These are phyloP conservation scores for Atta cephalotes DNA, from an alignment of 1,140 invertebrate species.

Conservation along the genomic window DNA sequence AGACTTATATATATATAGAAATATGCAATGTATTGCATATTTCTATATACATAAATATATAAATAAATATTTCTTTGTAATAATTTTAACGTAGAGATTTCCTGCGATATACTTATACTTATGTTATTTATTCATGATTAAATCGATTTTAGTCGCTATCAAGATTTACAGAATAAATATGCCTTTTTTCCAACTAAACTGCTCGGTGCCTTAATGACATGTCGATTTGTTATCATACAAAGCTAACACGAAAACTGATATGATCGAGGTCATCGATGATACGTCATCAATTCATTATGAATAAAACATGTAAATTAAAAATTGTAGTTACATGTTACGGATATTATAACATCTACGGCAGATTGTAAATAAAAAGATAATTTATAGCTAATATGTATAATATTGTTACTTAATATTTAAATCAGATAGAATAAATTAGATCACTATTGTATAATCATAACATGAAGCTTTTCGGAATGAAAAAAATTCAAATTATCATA, in stretches of 20 bases:
- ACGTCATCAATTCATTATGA: background rate
- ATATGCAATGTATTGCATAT: slow-evolving; percentile 1
- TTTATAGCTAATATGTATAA: background rate
- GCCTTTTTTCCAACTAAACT: background rate
- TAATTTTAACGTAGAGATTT: background rate
- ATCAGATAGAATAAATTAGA: background rate
- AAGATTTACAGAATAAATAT: slow-evolving; percentile 26
- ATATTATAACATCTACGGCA: background rate
- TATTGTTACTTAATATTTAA: background rate
- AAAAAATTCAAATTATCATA: background rate
- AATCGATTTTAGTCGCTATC: slow-evolving; percentile 23
- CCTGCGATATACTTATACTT: background rate
- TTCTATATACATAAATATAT: too few relatives aligned
- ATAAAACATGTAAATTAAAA: background rate
- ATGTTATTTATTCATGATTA: background rate
- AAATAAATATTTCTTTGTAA: background rate
- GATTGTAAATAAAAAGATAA: background rate
- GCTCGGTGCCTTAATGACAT: background rate
- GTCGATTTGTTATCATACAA: slow-evolving; percentile 24
- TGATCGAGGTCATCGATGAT: background rate
- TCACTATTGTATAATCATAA: background rate
- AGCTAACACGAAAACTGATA: background rate
- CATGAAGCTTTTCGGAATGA: background rate
- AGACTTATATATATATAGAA: background rate
- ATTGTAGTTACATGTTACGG: background rate